phyloP scores from a whole-genome alignment of 2,797 vertebrate genomes.

The Holocentrus rufus region DNA sequence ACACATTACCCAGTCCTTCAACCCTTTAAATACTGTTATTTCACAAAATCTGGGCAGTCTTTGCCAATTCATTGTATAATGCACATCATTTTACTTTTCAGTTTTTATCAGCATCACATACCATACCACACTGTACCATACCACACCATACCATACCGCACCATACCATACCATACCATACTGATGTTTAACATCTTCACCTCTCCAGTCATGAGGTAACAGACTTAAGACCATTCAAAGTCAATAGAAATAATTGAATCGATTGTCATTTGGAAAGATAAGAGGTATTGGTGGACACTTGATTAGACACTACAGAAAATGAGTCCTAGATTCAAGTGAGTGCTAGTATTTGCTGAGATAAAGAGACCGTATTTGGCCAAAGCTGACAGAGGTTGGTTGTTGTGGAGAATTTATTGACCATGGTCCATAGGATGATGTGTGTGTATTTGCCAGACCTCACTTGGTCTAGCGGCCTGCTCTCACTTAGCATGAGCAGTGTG shows the following conservation, averaged over 20 bases:
- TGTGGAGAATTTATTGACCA: conserved; percentile 68
- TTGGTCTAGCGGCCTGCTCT: conserved; percentile 42
- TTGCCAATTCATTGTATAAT: conserved; percentile 1
- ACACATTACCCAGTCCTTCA: conserved; percentile 12
- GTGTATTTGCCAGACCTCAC: conserved; percentile 51
- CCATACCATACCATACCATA: neutral
- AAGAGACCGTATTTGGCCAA: conserved; percentile 66
- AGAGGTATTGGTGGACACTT: conserved; percentile 79
- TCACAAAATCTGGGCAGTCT: neutral
- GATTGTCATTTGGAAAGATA: conserved; percentile 80
- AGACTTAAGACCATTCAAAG: conserved; percentile 73
- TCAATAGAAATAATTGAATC: conserved; percentile 66
- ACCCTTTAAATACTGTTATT: neutral
- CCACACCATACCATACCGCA: conserved; percentile 16
- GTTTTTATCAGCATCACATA: conserved; percentile 39
- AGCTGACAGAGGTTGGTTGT: conserved; percentile 76
- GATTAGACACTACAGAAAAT: conserved; percentile 69
- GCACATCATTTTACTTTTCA: neutral
- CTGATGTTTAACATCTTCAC: conserved; percentile 36
- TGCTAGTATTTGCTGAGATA: conserved; percentile 74
- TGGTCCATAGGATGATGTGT: conserved; percentile 65
- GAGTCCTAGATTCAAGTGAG: conserved; percentile 77
- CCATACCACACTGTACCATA: conserved; percentile 30
- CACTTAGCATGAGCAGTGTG: conserved; percentile 43
- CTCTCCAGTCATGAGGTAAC: conserved; percentile 76